Evolutionary conservation across 2,888 invertebrate genomes (phyloP), one percentile per base, ranked within the genome.

Genomic region (Elysia crispata): DNA sequence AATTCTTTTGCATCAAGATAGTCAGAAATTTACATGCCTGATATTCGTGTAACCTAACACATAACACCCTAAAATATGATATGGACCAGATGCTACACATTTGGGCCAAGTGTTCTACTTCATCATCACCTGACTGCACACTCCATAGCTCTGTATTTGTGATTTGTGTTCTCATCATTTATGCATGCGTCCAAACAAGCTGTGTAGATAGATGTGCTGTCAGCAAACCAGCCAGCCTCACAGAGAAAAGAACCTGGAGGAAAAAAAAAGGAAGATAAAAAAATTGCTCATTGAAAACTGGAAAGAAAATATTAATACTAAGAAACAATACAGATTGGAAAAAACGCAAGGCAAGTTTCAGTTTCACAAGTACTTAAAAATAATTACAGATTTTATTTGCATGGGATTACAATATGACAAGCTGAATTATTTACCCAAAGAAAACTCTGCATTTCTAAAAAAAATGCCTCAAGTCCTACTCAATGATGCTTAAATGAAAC

Each of bases 171-270:
- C 8, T 86, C 85, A 54, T 88, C 88, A 41, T 85, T 83, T 50
- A 88, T 84, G 90, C 96, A 95, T 76, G 96, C 92, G 83, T 94
- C 93, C 82, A 95, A 94, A 87, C 96, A 96, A 15, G 94, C 93
- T 62, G 94, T 91, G 85, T 97, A 93, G 77, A 97, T 95, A 67
- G 94, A 93, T 89, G 96, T 95, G 83, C 96, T 95, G 89, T 96
- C 95, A 83, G 94, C 93, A 91, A 95, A 95, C 96, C 97, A 97
- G 0, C 97, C 97, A 0, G 96, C 96, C 90, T 97, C 97, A 90
- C 95, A 95, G 5, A 97, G 94, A 93, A 98, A 98, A 0, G 91
- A 89, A 76, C 92, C 93, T 92, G 82, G 94, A 41, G 11, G 41
- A 41, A 41, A 41, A 41, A 11, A 41, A 41, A 41, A 41, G 15